These are phyloP conservation scores for Poeciliopsis infans DNA, from an alignment of 2,797 vertebrate species.

Conservation along the genomic window DNA sequence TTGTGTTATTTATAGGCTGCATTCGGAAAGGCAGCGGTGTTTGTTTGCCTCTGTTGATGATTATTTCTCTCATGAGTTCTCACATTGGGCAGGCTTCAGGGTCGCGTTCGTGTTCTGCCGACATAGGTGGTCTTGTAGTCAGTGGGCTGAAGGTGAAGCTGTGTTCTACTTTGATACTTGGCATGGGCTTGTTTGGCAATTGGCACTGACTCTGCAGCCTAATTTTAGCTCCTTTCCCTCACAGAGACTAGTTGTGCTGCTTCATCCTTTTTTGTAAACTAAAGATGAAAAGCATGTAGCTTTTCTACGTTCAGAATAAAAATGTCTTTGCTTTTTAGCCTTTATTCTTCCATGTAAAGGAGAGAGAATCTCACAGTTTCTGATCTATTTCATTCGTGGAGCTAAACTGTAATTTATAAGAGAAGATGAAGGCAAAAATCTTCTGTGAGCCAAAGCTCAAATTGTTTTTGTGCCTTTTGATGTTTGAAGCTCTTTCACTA, in stretches of 20 bases:
- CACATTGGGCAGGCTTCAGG: slow-evolving; percentile 43
- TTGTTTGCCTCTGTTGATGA: slow-evolving; percentile 53
- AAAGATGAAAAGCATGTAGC: not conserved
- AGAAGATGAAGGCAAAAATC: not conserved
- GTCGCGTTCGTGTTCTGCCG: slow-evolving; percentile 46
- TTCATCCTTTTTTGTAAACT: slow-evolving; percentile 1
- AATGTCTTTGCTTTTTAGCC: not conserved
- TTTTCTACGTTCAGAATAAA: not conserved
- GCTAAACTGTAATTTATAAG: slow-evolving; percentile 2
- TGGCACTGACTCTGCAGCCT: slow-evolving; percentile 32
- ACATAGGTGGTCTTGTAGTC: slow-evolving; percentile 53
- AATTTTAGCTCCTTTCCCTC: slow-evolving; percentile 24
- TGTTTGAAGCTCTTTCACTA: not conserved
- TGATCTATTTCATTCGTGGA: not conserved
- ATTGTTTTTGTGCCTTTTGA: slow-evolving; percentile 3
- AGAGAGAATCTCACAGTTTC: not conserved
- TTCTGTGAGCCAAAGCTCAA: not conserved
- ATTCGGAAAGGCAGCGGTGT: slow-evolving; percentile 47
- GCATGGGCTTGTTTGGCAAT: slow-evolving; percentile 51
- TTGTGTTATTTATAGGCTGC: slow-evolving; percentile 63
- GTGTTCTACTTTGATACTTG: slow-evolving; percentile 60
- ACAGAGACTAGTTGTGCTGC: slow-evolving; percentile 4
- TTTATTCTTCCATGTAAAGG: not conserved
- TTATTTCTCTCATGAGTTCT: slow-evolving; percentile 46
- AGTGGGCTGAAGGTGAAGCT: slow-evolving; percentile 41